phyloP scores from a whole-genome alignment of 1,140 invertebrate genomes.

The Brachionus asplanchnoidis region DNA sequence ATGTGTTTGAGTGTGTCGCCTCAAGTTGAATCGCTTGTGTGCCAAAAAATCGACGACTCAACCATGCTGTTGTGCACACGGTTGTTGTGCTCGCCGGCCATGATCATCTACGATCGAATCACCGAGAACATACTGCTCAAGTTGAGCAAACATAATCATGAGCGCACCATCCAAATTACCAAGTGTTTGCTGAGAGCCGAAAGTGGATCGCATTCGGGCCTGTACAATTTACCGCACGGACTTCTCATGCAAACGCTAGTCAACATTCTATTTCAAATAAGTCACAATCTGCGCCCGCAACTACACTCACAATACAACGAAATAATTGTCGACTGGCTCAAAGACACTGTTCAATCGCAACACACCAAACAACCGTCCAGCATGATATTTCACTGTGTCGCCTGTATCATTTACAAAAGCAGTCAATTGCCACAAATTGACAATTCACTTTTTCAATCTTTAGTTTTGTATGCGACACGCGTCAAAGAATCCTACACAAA shows the following conservation, averaged over 20 bases:
- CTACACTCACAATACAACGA: neutral
- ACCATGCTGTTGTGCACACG: slow-evolving; percentile 68
- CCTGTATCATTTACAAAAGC: slow-evolving; percentile 17
- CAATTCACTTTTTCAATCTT: neutral
- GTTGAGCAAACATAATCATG: slow-evolving; percentile 52
- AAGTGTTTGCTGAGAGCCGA: slow-evolving; percentile 50
- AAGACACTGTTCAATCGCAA: neutral
- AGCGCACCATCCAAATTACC: slow-evolving; percentile 55
- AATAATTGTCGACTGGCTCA: neutral
- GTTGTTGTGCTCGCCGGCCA: slow-evolving; percentile 66
- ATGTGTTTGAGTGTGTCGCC: slow-evolving; percentile 61
- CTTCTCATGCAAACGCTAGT: slow-evolving; percentile 59
- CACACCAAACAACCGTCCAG: neutral
- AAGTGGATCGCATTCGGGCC: neutral
- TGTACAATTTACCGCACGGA: slow-evolving; percentile 47
- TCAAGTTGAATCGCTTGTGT: slow-evolving; percentile 49
- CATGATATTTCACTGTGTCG: slow-evolving; percentile 30
- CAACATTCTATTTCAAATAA: slow-evolving; percentile 73
- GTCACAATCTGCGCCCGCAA: slow-evolving; percentile 56
- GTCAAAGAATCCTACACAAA: neutral
- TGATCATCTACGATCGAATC: slow-evolving; percentile 54
- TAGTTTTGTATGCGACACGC: neutral
- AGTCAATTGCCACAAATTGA: neutral
- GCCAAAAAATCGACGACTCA: slow-evolving; percentile 50
- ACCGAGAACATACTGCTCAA: slow-evolving; percentile 56